Evolutionary conservation across 2,888 invertebrate genomes (phyloP).

Genomic region (Fragum fragum): DNA sequence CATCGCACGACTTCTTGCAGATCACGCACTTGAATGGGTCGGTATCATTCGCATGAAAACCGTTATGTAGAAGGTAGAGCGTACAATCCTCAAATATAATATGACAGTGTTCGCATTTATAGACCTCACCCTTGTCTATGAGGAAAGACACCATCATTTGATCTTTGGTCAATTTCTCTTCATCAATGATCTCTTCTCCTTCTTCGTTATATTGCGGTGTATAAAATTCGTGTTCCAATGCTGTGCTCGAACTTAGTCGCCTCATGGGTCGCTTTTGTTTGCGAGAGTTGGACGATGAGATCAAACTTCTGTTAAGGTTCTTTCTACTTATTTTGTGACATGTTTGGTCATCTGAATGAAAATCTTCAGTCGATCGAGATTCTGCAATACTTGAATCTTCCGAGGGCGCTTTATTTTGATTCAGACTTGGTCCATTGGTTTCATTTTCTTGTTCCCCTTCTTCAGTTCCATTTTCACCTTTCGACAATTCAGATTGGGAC

Average conservation of each 20-base stretch:
- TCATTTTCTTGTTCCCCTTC: conserved; percentile 47
- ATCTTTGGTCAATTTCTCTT: conserved; percentile 76
- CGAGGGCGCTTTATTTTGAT: conserved; percentile 64
- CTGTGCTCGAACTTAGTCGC: conserved; percentile 70
- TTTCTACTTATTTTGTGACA: conserved; percentile 73
- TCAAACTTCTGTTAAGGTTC: conserved; percentile 80
- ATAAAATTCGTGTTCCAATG: conserved; percentile 55
- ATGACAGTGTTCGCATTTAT: conserved; percentile 83
- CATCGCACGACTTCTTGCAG: conserved; percentile 79
- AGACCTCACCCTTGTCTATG: conserved; percentile 79
- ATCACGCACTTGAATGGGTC: conserved; percentile 83
- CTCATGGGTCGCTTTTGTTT: conserved; percentile 84
- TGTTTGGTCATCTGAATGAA: conserved; percentile 64
- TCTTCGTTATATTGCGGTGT: conserved; percentile 59
- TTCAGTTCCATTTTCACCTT: conserved; percentile 43
- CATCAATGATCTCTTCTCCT: conserved; percentile 61
- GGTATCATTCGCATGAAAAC: conserved; percentile 82
- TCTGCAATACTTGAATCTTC: conserved; percentile 81
- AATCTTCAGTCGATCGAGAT: conserved; percentile 75
- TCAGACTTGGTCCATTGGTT: conserved; percentile 34
- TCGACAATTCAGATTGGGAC: conserved; percentile 37
- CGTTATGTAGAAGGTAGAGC: conserved; percentile 82
- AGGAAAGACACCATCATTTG: conserved; percentile 78
- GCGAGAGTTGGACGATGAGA: conserved; percentile 76
- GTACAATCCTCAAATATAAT: conserved; percentile 84